A percentile compares a stretch with the other conserved stretches of the same genome.
These are phyloP conservation scores for Cyrtodaria siliqua DNA, from an alignment of 2,888 invertebrate genomes.

Conservation along the genomic window DNA sequence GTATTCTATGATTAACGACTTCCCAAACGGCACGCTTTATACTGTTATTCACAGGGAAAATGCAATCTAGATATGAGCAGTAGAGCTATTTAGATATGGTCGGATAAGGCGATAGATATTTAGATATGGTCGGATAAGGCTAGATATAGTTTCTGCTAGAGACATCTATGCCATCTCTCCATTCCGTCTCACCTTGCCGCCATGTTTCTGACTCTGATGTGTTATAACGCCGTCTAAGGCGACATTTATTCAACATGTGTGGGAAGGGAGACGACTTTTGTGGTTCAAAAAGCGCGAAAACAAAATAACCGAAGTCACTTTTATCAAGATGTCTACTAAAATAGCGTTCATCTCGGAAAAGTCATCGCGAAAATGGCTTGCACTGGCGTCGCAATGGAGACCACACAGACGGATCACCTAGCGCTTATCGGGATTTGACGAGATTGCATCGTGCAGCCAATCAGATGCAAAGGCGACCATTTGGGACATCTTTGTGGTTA, in stretches of 20 bases:
- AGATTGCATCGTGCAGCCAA: constrained; percentile 6
- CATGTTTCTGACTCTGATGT: constrained; percentile 34
- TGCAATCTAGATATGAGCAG: too few species aligned
- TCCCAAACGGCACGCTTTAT: too few species aligned
- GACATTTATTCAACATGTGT: constrained; percentile 44
- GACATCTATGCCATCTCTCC: constrained; percentile 19
- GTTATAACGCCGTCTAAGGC: constrained; percentile 34
- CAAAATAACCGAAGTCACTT: constrained; percentile 27
- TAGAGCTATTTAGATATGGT: too few species aligned
- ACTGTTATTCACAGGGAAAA: too few species aligned
- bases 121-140: too few species aligned
- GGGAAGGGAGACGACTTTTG: constrained; percentile 40
- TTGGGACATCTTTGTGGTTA: constrained; percentile 3
- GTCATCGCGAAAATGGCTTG: not conserved
- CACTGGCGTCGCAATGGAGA: too few species aligned
- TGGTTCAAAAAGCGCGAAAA: constrained; percentile 49
- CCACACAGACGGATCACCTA: constrained; percentile 1
- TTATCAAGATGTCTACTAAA: constrained; percentile 4
- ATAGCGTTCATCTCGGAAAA: not conserved
- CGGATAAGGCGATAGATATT: too few species aligned
- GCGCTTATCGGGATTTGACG: constrained; percentile 11
- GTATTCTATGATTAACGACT: too few species aligned
- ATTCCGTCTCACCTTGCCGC: constrained; percentile 38
- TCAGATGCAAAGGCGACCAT: constrained; percentile 6
- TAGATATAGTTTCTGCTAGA: constrained; percentile 5